Conservation (phyloP, 2,888 invertebrate genomes). For the Oasisia sp. region DNA sequence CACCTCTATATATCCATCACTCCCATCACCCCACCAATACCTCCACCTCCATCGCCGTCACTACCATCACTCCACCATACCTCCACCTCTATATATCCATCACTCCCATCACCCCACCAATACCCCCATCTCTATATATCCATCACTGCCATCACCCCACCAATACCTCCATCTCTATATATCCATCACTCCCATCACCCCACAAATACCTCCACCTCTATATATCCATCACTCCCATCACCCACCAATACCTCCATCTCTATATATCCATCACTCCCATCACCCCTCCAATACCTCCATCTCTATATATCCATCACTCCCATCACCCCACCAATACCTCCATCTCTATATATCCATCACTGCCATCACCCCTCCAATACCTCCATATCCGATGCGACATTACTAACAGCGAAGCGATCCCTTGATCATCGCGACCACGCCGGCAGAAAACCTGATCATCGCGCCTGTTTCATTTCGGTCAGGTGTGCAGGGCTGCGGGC, state of each 20-base stretch:
- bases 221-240: neutral
- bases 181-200: too few species aligned
- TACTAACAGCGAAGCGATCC: neutral
- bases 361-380: neutral
- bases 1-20: too few species aligned
- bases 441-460: neutral
- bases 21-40: too few species aligned
- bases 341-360: neutral
- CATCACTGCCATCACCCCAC: too few species aligned
- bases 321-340: neutral
- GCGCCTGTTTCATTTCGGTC: constrained; percentile 6
- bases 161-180: too few species aligned
- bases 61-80: too few species aligned
- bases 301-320: neutral
- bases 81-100: too few species aligned
- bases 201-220: neutral
- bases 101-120: too few species aligned
- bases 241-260: neutral
- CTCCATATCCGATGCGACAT: neutral
- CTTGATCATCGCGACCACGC: neutral
- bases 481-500: neutral
- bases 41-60: too few species aligned
- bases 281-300: neutral
- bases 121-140: too few species aligned
- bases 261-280: neutral